Base-by-base conservation (phyloP, 1,140 invertebrate genomes). In the Hyposmocoma kahamanoa region DNA sequence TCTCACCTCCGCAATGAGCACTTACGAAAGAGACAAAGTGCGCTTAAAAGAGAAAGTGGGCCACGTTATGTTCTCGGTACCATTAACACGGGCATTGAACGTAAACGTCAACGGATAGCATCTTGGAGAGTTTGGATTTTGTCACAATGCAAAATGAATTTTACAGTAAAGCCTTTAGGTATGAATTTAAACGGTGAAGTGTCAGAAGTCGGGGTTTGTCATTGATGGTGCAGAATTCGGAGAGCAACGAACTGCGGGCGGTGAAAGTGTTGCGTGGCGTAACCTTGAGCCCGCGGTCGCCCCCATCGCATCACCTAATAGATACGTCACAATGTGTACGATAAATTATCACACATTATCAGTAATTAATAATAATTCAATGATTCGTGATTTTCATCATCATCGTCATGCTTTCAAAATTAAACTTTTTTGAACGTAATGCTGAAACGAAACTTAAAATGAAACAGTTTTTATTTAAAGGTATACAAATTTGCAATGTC, bases 1-100 rank as follows among this genome's bases (percentile, higher is more conserved):
- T 55, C 42, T 32, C 62, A 43, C 58, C 47, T 55, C 45, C 47
- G 46, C 50, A 50, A 26, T 50, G 39, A 39, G 49, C 59, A 62
- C 53, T 62, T 55, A 52, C 65, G 72, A 83, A 62, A 72, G 77
- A 81, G 81, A 85, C 71, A 50, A 59, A 58, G 65, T 71, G 62
- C 66, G 72, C 67, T 83, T 81, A 85, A 84, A 83, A 85, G 81
- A 85, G 81, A 85, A 85, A 85, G 81, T 82, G 81, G 79, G 81
- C 77, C 75, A 79, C 68, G 75, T 77, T 81, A 81, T 67, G 81
- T 84, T 79, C 81, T 78, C 72, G 68, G 63, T 80, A 72, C 72
- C 68, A 84, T 83, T 83, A 83, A 70, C 77, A 73, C 71, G 77
- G 74, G 71, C 81, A 72, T 80, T 80, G 81, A 75, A 84, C 77